Evolutionary conservation across 2,888 invertebrate species (phyloP), one percentile per base, ranked within the genome.

Genomic region (Tribolium freemani): DNA sequence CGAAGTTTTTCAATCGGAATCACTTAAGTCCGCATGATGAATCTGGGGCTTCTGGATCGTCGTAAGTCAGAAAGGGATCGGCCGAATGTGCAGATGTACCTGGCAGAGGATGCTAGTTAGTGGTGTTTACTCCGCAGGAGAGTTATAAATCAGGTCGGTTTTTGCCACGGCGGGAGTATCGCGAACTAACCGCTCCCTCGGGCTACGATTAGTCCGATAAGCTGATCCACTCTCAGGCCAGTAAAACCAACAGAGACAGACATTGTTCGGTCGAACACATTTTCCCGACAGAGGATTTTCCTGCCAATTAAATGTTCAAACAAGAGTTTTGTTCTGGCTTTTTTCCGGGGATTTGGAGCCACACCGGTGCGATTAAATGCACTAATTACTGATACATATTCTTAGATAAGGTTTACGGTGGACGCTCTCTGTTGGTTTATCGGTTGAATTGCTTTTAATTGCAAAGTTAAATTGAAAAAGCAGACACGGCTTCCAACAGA

Each of bases 121-220:
- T 78, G 79, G 71, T 79, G 82, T 81, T 81, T 79, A 77, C 81
- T 81, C 75, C 79, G 77, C 82, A 76, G 73, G 81, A 81, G 82
- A 78, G 80, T 78, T 76, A 79, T 82, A 82, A 82, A 82, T 82
- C 82, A 82, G 78, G 76, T 69, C 72, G 78, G 80, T 81, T 82
- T 82, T 82, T 80, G 77, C 77, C 72, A 76, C 76, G 71, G 72
- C 76, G 78, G 78, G 79, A 79, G 79, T 81, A 80, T 81, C 79
- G 82, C 79, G 79, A 77, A 80, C 79, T 82, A 83, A 83, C 82
- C 82, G 82, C 80, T 83, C 83, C 83, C 83, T 72, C 69, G 83
- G 80, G 83, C 75, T 72, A 76, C 81, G 83, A 83, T 83, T 83
- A 83, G 82, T 77, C 75, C 78, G 82, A 82, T 83, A 83, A 82